phyloP scores from a whole-genome alignment of 2,797 vertebrate species.

The Babyrousa celebensis region DNA sequence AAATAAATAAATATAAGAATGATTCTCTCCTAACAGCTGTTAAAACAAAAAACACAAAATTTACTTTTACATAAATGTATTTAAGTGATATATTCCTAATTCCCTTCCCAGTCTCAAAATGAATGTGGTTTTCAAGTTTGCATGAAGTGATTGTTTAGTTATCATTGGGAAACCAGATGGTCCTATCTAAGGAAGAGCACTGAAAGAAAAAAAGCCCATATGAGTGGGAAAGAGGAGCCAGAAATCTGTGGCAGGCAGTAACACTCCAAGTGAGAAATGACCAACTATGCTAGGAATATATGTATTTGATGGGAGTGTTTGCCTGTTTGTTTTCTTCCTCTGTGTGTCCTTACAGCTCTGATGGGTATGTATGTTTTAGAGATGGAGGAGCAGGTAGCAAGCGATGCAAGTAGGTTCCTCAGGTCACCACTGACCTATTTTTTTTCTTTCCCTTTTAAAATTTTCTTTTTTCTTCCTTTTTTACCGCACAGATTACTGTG shows the following conservation, averaged over 20 bases:
- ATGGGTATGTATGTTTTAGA: no score
- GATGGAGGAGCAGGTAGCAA: not conserved
- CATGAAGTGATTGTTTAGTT: not conserved
- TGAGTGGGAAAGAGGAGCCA: no score
- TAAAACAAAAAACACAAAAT: not conserved
- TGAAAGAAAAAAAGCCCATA: not conserved
- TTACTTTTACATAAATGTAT: conserved; percentile 63
- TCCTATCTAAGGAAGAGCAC: not conserved
- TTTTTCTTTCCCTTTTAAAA: not conserved
- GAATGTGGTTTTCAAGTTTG: not conserved
- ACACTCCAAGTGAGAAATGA: not conserved
- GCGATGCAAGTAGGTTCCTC: not conserved
- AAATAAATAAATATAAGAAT: not conserved
- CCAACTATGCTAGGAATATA: not conserved
- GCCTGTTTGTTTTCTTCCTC: not conserved
- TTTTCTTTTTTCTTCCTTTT: not conserved
- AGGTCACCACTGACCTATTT: not conserved
- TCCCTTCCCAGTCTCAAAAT: conserved; percentile 4
- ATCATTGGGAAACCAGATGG: not conserved
- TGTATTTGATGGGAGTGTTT: not conserved
- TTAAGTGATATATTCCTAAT: conserved; percentile 11
- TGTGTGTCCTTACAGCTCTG: not conserved
- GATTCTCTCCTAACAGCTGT: not conserved
- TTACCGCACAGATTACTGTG: not conserved
- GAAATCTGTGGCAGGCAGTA: not conserved